Conservation (phyloP, 2,113 vertebrate species). For the Deroptyus accipitrinus region DNA sequence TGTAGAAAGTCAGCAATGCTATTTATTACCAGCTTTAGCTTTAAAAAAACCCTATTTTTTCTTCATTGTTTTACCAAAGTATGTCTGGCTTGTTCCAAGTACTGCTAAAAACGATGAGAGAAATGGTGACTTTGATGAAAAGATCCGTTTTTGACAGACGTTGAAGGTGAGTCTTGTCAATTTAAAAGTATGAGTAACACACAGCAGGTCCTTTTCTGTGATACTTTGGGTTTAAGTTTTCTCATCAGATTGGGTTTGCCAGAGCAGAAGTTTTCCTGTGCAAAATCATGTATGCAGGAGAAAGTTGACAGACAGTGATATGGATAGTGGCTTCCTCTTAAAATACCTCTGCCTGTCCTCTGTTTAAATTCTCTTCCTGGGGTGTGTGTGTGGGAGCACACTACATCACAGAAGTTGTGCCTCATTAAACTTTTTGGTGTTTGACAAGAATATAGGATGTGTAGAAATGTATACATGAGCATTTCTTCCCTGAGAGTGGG, state of each 20-base stretch:
- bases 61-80: not conserved
- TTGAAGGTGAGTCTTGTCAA: not conserved
- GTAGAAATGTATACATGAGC: not conserved
- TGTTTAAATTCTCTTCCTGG: not conserved
- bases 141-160: not conserved
- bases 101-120: not conserved
- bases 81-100: not conserved
- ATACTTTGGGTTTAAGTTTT: not conserved
- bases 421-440: not conserved
- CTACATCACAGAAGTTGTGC: not conserved
- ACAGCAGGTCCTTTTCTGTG: fast-evolving
- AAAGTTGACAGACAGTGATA: not conserved
- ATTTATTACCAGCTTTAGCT: not conserved
- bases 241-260: not conserved
- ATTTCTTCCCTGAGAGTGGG: not conserved
- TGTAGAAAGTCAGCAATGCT: not conserved
- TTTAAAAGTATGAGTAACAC: not conserved
- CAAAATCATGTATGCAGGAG: not conserved
- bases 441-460: not conserved
- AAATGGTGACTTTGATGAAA: not conserved
- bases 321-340: not conserved
- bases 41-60: not conserved
- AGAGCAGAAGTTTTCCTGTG: not conserved
- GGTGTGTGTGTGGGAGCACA: fast-evolving
- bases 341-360: not conserved